Evolutionary conservation across 2,888 invertebrate genomes (phyloP).

Genomic region (Leptopilina drosophilae): DNA sequence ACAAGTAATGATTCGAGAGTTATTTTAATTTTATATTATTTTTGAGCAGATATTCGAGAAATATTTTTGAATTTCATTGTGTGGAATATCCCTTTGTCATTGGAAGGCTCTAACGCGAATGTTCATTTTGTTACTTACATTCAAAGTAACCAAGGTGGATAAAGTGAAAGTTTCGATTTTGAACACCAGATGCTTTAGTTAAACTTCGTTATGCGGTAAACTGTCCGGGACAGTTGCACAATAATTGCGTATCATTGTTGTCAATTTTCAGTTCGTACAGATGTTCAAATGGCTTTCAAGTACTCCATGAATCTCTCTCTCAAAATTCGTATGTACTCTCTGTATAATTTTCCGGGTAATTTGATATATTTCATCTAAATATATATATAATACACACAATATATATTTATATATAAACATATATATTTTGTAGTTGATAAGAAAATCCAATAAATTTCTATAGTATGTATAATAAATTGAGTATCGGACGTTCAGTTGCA

Average conservation of each 20-base stretch:
- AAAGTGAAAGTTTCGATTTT: conserved; percentile 34
- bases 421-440: neutral
- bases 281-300: neutral
- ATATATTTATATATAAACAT: neutral
- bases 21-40: no score
- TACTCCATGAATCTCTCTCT: conserved; percentile 19
- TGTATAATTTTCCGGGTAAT: neutral
- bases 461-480: neutral
- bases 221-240: conserved; percentile 35
- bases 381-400: neutral
- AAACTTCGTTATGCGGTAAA: conserved; percentile 29
- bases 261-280: conserved; percentile 18
- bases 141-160: conserved; percentile 13
- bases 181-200: conserved; percentile 26
- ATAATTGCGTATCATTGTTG: conserved; percentile 24
- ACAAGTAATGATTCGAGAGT: no score
- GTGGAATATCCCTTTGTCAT: neutral
- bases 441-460: neutral
- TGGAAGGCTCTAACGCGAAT: neutral
- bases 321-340: neutral
- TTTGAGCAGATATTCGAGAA: neutral
- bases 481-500: neutral
- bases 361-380: neutral
- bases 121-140: neutral
- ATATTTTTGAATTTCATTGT: neutral